phyloP scores from a whole-genome alignment of 2,113 vertebrate species.

The Forbesichthys papilliferus region DNA sequence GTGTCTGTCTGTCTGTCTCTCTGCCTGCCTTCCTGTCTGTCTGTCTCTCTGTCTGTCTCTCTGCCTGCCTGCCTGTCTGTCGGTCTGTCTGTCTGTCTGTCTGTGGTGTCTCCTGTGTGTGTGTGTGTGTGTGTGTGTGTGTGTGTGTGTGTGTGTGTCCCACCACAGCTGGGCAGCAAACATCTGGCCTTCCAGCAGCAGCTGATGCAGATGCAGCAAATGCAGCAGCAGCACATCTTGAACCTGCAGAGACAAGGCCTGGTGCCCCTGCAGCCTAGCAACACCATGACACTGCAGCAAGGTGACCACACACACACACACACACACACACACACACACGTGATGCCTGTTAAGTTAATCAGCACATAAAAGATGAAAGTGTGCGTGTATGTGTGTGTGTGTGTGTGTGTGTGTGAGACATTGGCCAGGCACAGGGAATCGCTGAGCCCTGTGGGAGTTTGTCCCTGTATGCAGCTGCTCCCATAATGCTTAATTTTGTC shows the following conservation, averaged over 20 bases:
- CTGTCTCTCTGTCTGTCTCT: too few species aligned
- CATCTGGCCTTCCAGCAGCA: constrained; percentile 99
- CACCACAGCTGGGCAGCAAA: constrained; percentile 91
- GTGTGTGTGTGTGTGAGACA: constrained; percentile 41
- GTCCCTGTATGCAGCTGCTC: constrained; percentile 46
- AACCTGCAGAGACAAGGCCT: constrained; percentile 98
- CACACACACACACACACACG: constrained; percentile 51
- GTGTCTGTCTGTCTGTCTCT: too few species aligned
- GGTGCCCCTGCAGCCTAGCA: constrained; percentile 89
- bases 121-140: constrained; percentile 7
- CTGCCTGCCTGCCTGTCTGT: background rate
- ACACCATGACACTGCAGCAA: constrained; percentile 93
- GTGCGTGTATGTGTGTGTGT: constrained; percentile 42
- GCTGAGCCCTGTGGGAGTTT: constrained; percentile 41
- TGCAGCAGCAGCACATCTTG: constrained; percentile 98
- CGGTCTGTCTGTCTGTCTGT: too few species aligned
- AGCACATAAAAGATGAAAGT: constrained; percentile 82
- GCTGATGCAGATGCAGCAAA: constrained; percentile 98
- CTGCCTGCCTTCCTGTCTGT: too few species aligned
- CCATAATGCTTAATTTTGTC: constrained; percentile 61
- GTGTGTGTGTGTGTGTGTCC: constrained; percentile 8
- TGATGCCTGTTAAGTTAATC: constrained; percentile 82
- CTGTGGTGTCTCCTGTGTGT: background rate
- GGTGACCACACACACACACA: constrained; percentile 72
- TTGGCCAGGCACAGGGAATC: constrained; percentile 62